phyloP scores from a whole-genome alignment of 1,140 invertebrate species.

The Drosophila pseudoobscura region DNA sequence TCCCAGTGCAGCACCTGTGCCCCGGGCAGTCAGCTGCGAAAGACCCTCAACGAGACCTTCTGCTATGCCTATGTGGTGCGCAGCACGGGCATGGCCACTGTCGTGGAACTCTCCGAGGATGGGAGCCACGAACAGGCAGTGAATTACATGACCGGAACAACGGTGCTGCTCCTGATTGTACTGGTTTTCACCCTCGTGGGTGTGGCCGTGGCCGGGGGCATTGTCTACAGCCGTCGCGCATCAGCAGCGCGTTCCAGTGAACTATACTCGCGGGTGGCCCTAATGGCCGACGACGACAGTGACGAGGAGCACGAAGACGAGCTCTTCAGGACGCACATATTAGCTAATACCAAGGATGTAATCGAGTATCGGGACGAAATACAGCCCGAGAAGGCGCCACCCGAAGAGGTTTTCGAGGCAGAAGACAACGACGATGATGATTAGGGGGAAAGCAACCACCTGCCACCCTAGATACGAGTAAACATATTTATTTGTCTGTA shows the following conservation, averaged over 20 bases:
- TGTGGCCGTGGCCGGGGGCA: conserved; percentile 37
- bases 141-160: conserved; percentile 39
- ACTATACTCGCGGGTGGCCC: conserved; percentile 54
- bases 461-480: conserved; percentile 10
- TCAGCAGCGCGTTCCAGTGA: conserved; percentile 29
- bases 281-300: conserved; percentile 57
- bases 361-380: conserved; percentile 53
- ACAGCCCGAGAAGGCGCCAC: background rate
- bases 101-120: conserved; percentile 41
- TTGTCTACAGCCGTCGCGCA: conserved; percentile 38
- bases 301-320: conserved; percentile 58
- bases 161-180: conserved; percentile 39
- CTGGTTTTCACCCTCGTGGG: conserved; percentile 51
- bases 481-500: conserved; percentile 3
- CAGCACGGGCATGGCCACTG: conserved; percentile 60
- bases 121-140: background rate
- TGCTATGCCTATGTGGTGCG: conserved; percentile 74
- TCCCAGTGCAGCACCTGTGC: conserved; percentile 70
- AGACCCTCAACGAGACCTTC: conserved; percentile 64
- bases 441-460: conserved; percentile 7
- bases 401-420: background rate
- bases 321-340: conserved; percentile 34
- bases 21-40: conserved; percentile 67
- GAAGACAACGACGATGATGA: background rate
- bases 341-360: background rate